Evolutionary conservation across 53 echinoderm and acorn worm species (phyloP), one percentile per base, ranked within the genome.

Genomic region (Astropecten irregularis): DNA sequence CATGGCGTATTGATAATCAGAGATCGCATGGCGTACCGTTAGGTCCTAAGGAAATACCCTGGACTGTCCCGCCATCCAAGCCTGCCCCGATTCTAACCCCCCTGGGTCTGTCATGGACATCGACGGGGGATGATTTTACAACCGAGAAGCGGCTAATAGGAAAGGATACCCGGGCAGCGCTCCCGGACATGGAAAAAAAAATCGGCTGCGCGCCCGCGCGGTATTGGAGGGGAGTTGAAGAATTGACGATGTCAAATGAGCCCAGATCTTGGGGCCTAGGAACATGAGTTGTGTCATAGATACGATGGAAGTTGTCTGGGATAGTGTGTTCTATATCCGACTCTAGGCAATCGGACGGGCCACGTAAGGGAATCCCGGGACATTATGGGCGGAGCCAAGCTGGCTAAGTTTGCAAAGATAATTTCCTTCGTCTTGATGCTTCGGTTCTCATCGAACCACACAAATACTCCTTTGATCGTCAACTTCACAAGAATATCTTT

Each of bases 111-210:
- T 76, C 76, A 76, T 40, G 58, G 76, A 56, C 57, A 76, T 76
- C 76, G 76, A 37, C 40, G 76, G 65, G 62, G 76, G 76, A 76
- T 76, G 76, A 76, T 57, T 76, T 76, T 76, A 76, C 76, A 76
- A 25, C 8, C 3, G 27, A 54, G 76, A 76, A 40, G 9, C 56
- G 22, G 76, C 76, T 76, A 76, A 76, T 76, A 58, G 76, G 57
- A 76, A 76, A 26, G 34, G 76, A 76, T 76, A 76, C 40, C 21
- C 36, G 22, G 58, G 76, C 48, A 76, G 40, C 37, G 76, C 76
- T 76, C 58, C 39, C 76, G 76, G 76, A 28, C 58, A 76, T 40
- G 76, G 58, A 58, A 38, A 76, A 30, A n/a, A n/a, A 69, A 56
- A 56, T 76, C 76, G 40, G 38, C 56, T 39, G 56, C 38, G 76